These are phyloP conservation scores for Dasysyrphus albostriatus DNA, from an alignment of 2,888 invertebrate species.

Conservation along the genomic window DNA sequence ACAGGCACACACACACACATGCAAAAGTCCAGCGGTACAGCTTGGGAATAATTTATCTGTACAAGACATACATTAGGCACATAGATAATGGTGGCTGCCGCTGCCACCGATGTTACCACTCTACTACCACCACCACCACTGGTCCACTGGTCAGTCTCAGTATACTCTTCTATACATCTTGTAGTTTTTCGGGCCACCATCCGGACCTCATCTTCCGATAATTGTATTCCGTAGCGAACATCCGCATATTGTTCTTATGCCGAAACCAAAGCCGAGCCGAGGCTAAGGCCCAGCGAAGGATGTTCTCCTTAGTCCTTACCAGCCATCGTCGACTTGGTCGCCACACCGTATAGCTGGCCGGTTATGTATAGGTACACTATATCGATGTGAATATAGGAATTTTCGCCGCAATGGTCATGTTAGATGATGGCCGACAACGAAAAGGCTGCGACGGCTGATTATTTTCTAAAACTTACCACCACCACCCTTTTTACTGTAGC, in stretches of 20 bases:
- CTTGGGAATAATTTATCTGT: slow-evolving; percentile 74
- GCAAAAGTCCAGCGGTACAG: slow-evolving; percentile 58
- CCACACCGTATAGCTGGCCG: slow-evolving; percentile 8
- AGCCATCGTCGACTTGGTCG: slow-evolving; percentile 45
- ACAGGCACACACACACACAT: slow-evolving; percentile 18
- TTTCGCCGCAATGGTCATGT: slow-evolving; percentile 76
- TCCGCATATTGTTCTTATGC: slow-evolving; percentile 75
- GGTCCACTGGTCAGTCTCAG: slow-evolving; percentile 59
- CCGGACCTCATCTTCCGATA: slow-evolving; percentile 32
- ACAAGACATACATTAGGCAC: slow-evolving; percentile 75
- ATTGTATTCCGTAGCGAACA: slow-evolving; percentile 69
- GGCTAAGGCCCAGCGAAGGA: slow-evolving; percentile 69
- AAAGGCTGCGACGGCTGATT: slow-evolving; percentile 76
- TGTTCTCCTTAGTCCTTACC: slow-evolving; percentile 68
- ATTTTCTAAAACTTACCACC: slow-evolving; percentile 74
- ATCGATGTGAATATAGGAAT: slow-evolving; percentile 70
- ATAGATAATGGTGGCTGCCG: slow-evolving; percentile 73
- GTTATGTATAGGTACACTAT: slow-evolving; percentile 50
- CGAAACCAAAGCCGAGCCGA: slow-evolving; percentile 26
- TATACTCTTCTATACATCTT: slow-evolving; percentile 54
- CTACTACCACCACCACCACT: slow-evolving; percentile 32
- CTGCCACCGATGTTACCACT: slow-evolving; percentile 63
- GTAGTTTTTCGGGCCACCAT: slow-evolving; percentile 67
- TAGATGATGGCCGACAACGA: slow-evolving; percentile 76
- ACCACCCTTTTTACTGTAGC: slow-evolving; percentile 1